phyloP scores from a whole-genome alignment of 2,888 invertebrate genomes.

The Norana najaformis region DNA sequence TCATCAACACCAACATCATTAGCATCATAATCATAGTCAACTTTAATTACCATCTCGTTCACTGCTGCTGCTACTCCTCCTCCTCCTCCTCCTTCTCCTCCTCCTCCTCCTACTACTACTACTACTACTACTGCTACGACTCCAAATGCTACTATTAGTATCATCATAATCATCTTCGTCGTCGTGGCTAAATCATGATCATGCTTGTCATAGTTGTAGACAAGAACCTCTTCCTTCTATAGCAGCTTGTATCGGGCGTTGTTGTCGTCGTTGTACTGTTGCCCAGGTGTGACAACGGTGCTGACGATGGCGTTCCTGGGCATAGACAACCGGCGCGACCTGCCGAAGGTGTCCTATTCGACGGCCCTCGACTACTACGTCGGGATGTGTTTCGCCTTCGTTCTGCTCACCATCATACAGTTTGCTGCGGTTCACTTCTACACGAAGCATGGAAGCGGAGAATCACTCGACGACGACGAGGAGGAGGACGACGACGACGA shows the following conservation, averaged over 20 bases:
- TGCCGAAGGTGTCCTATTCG: conserved; percentile 82
- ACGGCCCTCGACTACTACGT: conserved; percentile 85
- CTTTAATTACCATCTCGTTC: too few relatives aligned
- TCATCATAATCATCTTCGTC: too few relatives aligned
- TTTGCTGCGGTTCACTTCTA: conserved; percentile 96
- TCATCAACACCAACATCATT: not conserved
- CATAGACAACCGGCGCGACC: conserved; percentile 75
- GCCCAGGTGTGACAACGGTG: conserved; percentile 37
- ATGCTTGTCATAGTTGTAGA: too few relatives aligned
- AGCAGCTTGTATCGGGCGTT: not conserved
- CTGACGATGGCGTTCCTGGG: conserved; percentile 38
- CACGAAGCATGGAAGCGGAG: conserved; percentile 79
- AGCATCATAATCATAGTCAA: not conserved
- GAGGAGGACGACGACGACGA: not conserved
- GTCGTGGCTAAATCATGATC: too few relatives aligned
- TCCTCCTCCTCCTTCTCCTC: too few relatives aligned
- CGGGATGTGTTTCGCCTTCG: conserved; percentile 73
- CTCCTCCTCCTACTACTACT: too few relatives aligned
- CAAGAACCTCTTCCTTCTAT: not conserved
- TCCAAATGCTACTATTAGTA: fast-evolving
- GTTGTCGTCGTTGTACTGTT: not conserved
- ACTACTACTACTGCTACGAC: not conserved
- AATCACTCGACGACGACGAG: conserved; percentile 52
- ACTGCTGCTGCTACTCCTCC: too few relatives aligned
- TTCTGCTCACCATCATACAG: conserved; percentile 81